Evolutionary conservation across 2,888 invertebrate genomes (phyloP), one percentile per base, ranked within the genome.

Genomic region (Philereme vetulata): DNA sequence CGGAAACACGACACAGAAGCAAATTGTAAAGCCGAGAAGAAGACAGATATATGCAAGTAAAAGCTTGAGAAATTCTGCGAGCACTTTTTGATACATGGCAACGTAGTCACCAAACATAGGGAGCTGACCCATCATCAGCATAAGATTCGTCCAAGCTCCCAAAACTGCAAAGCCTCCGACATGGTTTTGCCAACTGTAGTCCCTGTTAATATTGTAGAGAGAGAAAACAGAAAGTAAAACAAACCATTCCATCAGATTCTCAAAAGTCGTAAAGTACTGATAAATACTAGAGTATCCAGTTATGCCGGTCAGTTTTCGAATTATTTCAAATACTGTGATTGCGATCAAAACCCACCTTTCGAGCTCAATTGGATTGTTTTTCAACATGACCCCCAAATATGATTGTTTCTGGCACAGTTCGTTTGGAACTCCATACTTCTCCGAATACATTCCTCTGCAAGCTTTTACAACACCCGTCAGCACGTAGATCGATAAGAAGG

Each of bases 91-190:
- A 72, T 97, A 97, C 97, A 97, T 97, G 0, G 97, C 97, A 0
- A 97, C 97, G 78, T 97, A 97, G 36, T 97, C 96, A 45, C 97
- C 97, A 74, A 97, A 96, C 82, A 97, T 94, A 0, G 97, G 97
- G 50, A 97, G 86, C 74, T 97, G 96, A 4, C 97, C 97, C 80
- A 97, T 95, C 96, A 97, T 96, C 52, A 97, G 81, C 96, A 97
- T 97, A 11, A 97, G 92, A 82, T 97, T 97, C 3, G 96, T 96
- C 97, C 97, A 97, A 8, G 96, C 97, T 43, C 96, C 95, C 1
- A 97, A 88, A 0, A 97, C 96, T 0, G 97, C 96, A 77, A 97
- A 96, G 0, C 97, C 97, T 0, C 97, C 97, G 1, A 97, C 94
- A 76, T 97, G 97, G 76, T 96, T 97, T 76, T 97, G 97, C 96